These are phyloP conservation scores for Nephrotoma flavescens DNA, from an alignment of 2,888 invertebrate genomes.

Conservation along the genomic window DNA sequence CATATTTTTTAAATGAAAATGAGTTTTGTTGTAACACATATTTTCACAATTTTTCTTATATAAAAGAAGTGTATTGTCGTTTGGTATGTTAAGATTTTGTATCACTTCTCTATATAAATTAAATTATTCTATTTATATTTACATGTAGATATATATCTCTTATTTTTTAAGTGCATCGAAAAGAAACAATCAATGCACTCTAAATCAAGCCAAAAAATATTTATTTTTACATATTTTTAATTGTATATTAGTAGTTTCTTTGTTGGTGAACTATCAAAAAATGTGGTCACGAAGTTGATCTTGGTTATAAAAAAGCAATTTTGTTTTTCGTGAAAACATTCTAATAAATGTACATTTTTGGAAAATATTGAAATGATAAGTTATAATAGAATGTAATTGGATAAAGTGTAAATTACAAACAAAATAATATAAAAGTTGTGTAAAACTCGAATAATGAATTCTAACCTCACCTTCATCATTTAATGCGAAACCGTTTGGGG, in stretches of 20 bases:
- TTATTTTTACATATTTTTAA: background rate
- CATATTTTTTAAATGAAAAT: background rate
- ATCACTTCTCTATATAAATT: background rate
- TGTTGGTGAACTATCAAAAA: background rate
- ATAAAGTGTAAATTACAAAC: background rate
- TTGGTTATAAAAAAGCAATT: background rate
- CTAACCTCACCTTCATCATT: background rate
- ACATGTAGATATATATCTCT: background rate
- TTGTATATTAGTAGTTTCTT: background rate
- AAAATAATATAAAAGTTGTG: background rate
- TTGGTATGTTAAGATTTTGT: background rate
- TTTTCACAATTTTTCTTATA: background rate
- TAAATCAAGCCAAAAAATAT: background rate
- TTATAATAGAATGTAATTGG: background rate
- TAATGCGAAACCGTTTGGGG: background rate
- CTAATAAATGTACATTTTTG: too few species aligned
- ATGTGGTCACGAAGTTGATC: background rate
- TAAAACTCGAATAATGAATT: background rate
- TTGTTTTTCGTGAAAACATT: background rate
- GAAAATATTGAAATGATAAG: background rate
- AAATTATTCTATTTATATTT: slow-evolving; percentile 2
- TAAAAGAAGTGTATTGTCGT: background rate
- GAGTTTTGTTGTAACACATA: background rate
- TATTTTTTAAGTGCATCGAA: background rate
- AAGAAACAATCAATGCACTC: slow-evolving; percentile 3